A percentile compares a stretch with the other conserved stretches of the same genome.
Evolutionary conservation across 2,113 vertebrate species (phyloP).

Genomic region (Andinoacara biseriatus): DNA sequence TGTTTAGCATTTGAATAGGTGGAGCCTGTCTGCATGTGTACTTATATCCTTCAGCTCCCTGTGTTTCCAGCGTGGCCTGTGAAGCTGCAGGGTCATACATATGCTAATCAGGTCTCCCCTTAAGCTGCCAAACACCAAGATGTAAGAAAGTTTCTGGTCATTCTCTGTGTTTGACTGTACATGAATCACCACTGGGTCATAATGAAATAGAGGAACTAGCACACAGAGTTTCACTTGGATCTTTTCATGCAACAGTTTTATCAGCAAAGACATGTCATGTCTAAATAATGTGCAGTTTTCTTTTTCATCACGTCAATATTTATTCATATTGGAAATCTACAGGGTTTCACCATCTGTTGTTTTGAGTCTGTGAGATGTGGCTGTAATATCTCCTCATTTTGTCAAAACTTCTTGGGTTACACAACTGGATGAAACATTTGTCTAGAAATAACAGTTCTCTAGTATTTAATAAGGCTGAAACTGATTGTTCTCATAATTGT

Average conservation of each 20-base stretch:
- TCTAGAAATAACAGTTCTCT: neutral
- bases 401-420: neutral
- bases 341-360: neutral
- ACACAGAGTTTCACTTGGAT: neutral
- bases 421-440: neutral
- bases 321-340: neutral
- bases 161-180: slow-evolving; percentile 51
- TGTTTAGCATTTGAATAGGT: slow-evolving; percentile 77
- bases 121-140: slow-evolving; percentile 16
- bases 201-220: neutral
- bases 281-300: neutral
- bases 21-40: slow-evolving; percentile 66
- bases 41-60: slow-evolving; percentile 64
- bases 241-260: neutral
- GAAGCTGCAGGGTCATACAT: slow-evolving; percentile 73
- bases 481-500: neutral
- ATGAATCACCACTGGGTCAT: neutral
- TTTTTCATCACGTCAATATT: neutral
- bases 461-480: neutral
- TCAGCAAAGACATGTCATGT: neutral
- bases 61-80: slow-evolving; percentile 60
- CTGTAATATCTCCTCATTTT: neutral
- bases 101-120: slow-evolving; percentile 74
- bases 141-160: slow-evolving; percentile 29
- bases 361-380: neutral